Conservation (phyloP, 1,140 invertebrate genomes). For the Drosophila pachea region DNA sequence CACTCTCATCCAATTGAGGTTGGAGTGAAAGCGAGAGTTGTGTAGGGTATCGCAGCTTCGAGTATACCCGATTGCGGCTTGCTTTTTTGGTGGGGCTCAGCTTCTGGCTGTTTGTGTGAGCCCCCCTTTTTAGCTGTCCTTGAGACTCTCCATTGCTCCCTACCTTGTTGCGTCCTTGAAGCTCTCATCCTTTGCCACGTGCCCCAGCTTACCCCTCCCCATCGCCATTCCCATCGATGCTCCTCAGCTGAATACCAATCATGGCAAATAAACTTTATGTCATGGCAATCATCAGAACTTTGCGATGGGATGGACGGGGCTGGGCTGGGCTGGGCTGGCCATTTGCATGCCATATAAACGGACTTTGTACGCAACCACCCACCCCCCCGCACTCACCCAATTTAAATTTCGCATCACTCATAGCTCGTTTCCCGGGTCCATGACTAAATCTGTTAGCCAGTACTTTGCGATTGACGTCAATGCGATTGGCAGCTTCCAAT, state of each 20-base stretch:
- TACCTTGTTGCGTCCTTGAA: constrained; percentile 6
- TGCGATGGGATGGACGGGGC: no score
- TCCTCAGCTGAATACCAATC: constrained; percentile 34
- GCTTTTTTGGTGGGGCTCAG: not conserved
- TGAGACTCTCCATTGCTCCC: constrained; percentile 18
- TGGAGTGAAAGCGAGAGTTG: no score
- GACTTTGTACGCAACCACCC: no score
- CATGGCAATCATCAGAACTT: constrained; percentile 14
- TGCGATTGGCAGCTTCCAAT: constrained; percentile 35
- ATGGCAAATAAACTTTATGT: constrained; percentile 31
- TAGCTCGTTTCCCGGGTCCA: not conserved
- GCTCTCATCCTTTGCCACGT: constrained; percentile 7
- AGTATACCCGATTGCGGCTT: not conserved
- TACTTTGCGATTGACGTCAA: constrained; percentile 31
- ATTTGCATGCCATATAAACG: constrained; percentile 34
- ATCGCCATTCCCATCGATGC: no score
- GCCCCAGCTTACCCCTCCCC: not conserved
- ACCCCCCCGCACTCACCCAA: no score
- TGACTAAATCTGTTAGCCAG: not conserved
- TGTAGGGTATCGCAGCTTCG: not conserved
- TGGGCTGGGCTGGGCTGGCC: constrained; percentile 8
- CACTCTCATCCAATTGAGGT: no score
- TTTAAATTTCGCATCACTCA: constrained; percentile 15
- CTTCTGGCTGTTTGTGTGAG: no score
- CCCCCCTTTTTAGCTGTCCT: constrained; percentile 22